Evolutionary conservation across 2,888 invertebrate species (phyloP), one percentile per base, ranked within the genome.

Genomic region (Melangyna quadrimaculata): DNA sequence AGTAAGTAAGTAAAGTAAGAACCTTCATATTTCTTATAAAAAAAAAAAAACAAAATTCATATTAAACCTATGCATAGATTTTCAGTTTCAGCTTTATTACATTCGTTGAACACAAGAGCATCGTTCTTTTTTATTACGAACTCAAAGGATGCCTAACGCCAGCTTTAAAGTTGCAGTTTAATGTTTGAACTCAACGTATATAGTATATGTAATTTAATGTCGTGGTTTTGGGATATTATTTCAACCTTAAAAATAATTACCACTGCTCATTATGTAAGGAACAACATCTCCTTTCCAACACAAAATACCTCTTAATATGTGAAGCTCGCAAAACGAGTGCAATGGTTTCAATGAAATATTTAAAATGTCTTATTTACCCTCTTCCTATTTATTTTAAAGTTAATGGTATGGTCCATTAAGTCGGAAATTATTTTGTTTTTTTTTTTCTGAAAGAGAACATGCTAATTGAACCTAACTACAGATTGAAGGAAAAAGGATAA

Each of bases 361-460:
- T 22, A 45, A 10, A 19, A 45, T 3, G 1, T 45, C 14, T 19
- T 22, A n/a, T 45, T 45, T 22, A 1, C 10, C 22, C 2, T 45
- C 22, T 10, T 10, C 45, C 22, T 22, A 5, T 10, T 19, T 45
- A 45, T 22, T 45, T 45, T 51, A 6, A 22, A 51, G 24, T 51
- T 22, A 7, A 51, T 51, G 6, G 22, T 24, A 24, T 24, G 48
- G 48, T 12, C 51, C 51, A 63, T 48, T 29, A 63, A 73, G 51
- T 43, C 63, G 9, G 63, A 53, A 63, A 63, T 43, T 17, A 29
- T 14, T 73, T 63, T n/a, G 10, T 63, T 48, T 32, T 24, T 51
- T 24, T 24, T 71, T 59, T 35, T 35, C 32, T 45, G 1, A 53
- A 29, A 77, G 19, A 37, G 19, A 27, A 57, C 35, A 73, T 48